Percentiles rank a stretch among this genome's conserved stretches.
These are phyloP conservation scores for Nautilus pompilius DNA, from an alignment of 1,140 invertebrate species.

Conservation along the genomic window DNA sequence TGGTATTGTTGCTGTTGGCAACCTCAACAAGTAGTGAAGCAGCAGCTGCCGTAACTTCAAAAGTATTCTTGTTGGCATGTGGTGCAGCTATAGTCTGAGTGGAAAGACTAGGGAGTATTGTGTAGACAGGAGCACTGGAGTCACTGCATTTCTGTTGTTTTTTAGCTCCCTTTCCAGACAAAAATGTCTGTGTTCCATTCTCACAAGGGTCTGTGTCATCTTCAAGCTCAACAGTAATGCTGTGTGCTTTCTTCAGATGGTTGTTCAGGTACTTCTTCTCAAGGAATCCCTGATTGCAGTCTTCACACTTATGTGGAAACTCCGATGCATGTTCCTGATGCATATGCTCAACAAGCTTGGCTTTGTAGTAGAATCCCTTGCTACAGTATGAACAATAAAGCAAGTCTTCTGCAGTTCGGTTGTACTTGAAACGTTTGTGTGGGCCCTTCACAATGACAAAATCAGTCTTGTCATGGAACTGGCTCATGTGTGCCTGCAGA, in stretches of 20 bases:
- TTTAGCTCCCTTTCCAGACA: too few relatives aligned
- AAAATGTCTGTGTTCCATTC: too few relatives aligned
- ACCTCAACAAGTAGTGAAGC: slow-evolving; percentile 22
- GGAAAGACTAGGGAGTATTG: too few relatives aligned
- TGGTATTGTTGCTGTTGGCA: slow-evolving; percentile 18
- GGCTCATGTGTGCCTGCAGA: slow-evolving; percentile 28
- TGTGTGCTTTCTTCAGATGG: slow-evolving; percentile 28
- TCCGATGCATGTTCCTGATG: slow-evolving; percentile 29
- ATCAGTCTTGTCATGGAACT: slow-evolving; percentile 18
- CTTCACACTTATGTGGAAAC: slow-evolving; percentile 31
- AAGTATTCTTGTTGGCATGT: too few relatives aligned
- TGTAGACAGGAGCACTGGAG: too few relatives aligned
- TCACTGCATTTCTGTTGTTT: too few relatives aligned
- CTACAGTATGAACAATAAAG: slow-evolving; percentile 34
- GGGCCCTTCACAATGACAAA: slow-evolving; percentile 8
- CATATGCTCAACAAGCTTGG: slow-evolving; percentile 36
- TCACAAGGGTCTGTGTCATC: too few relatives aligned
- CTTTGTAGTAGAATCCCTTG: slow-evolving; percentile 33
- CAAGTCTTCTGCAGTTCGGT: slow-evolving; percentile 25
- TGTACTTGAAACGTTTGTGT: slow-evolving; percentile 24
- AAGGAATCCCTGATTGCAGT: slow-evolving; percentile 38
- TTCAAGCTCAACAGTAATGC: too few relatives aligned
- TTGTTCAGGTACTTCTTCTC: slow-evolving; percentile 24
- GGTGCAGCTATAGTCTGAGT: too few relatives aligned
- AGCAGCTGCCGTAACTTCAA: not conserved